Percentiles rank a stretch among this genome's conserved stretches.
Evolutionary conservation across 1,140 invertebrate species (phyloP).

Genomic region (Neodiprion pinetum): DNA sequence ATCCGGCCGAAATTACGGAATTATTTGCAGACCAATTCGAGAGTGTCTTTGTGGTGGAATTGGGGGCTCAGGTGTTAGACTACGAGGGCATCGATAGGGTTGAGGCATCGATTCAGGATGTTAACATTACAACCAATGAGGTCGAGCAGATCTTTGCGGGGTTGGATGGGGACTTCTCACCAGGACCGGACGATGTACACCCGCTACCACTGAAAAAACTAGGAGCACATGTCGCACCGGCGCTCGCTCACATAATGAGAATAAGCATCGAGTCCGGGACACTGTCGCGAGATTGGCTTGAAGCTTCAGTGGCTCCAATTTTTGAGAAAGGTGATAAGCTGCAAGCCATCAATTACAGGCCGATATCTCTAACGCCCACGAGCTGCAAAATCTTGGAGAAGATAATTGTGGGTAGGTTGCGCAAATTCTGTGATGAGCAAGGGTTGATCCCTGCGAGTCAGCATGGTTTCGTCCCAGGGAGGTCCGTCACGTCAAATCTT

Average conservation of each 20-base stretch:
- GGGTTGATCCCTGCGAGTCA: constrained; percentile 14
- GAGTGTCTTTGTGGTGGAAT: neutral
- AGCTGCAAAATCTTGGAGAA: constrained; percentile 28
- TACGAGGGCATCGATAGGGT: neutral
- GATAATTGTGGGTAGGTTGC: constrained; percentile 26
- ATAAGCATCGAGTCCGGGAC: neutral
- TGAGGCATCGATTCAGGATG: neutral
- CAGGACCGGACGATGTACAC: neutral
- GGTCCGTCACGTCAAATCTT: constrained; percentile 10
- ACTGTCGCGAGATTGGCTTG: neutral
- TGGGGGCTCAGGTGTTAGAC: neutral
- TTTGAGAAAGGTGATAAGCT: constrained; percentile 19
- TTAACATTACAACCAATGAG: neutral
- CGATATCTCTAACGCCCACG: constrained; percentile 33
- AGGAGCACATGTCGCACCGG: neutral
- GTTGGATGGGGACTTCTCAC: neutral
- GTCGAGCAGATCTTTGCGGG: neutral
- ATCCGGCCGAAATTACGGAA: neutral
- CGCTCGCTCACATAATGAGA: neutral
- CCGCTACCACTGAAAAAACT: neutral
- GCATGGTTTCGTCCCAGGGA: constrained; percentile 24
- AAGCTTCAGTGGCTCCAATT: constrained; percentile 38
- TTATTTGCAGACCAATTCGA: neutral
- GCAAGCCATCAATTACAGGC: constrained; percentile 22
- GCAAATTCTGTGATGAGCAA: constrained; percentile 23